Evolutionary conservation across 2,888 invertebrate species (phyloP).

Genomic region (Xestobium rufovillosum): DNA sequence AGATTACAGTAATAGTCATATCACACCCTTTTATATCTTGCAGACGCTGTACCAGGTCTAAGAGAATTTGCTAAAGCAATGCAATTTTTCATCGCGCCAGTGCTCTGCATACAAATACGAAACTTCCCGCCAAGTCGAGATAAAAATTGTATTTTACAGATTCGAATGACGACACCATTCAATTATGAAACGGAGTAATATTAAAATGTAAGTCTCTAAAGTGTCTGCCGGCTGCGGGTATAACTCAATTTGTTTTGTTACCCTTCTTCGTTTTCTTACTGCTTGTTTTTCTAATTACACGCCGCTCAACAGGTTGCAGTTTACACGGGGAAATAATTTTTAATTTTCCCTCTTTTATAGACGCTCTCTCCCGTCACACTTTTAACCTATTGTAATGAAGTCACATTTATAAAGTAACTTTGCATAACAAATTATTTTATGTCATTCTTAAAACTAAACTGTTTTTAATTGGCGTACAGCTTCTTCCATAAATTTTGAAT

Average conservation of each 20-base stretch:
- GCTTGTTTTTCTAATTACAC: slow-evolving; percentile 36
- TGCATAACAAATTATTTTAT: too few species aligned
- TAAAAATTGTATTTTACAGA: slow-evolving; percentile 34
- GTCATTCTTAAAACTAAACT: too few species aligned
- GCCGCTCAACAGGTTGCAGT: slow-evolving; percentile 34
- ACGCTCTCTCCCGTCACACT: slow-evolving; percentile 13
- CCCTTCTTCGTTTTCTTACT: slow-evolving; percentile 29
- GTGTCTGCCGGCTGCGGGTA: slow-evolving; percentile 33
- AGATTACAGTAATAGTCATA: too few species aligned
- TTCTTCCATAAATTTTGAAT: too few species aligned
- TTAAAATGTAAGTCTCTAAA: slow-evolving; percentile 38
- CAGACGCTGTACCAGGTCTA: too few species aligned
- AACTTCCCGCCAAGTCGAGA: slow-evolving; percentile 28
- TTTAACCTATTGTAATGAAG: slow-evolving; percentile 3
- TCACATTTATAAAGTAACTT: too few species aligned
- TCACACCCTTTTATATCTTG: too few species aligned
- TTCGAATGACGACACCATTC: slow-evolving; percentile 26
- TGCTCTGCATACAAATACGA: slow-evolving; percentile 31
- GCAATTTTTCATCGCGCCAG: too few species aligned
- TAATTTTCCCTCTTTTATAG: slow-evolving; percentile 33
- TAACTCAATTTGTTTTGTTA: slow-evolving; percentile 42
- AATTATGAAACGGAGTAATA: slow-evolving; percentile 34
- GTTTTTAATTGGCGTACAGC: too few species aligned
- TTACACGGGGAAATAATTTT: slow-evolving; percentile 33
- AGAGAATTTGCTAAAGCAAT: too few species aligned